Evolutionary conservation across 1,140 invertebrate species (phyloP), one percentile per base, ranked within the genome.

Genomic region (Protaetia brevitarsis): DNA sequence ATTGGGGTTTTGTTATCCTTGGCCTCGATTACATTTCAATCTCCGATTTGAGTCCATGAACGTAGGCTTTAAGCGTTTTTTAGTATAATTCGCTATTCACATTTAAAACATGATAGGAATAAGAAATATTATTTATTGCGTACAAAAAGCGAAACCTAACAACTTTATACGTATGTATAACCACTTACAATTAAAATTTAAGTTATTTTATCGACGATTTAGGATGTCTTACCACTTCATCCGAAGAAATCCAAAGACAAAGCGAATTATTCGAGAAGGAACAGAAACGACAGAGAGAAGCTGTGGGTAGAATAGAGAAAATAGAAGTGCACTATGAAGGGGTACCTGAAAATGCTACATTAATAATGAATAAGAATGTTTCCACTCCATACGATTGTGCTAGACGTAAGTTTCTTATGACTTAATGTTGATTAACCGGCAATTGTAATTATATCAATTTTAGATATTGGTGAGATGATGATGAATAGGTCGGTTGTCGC

Each of bases 361-460:
- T 98, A 30, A 76, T 92, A 11, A 97, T 99, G 95, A 98, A 99
- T 78, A 94, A 92, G 78, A 80, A 87, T 69, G 79, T 98, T 3
- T 98, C 96, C 0, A 98, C 96, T 1, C 96, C 96, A 1, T 89
- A 85, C 71, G 89, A 98, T 78, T 96, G 95, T 82, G 92, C 95
- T 1, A 89, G 86, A 83, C 96, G 91, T 94, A 84, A 85, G 85
- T 81, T 63, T 36, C 10, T 8, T 11, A 11, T 59, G 11, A 28
- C 21, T 11, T 34, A 23, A 26, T 23, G 0, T 66, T 66, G 31
- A 45, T 63, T 63, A 37, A 26, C 56, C 63, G 34, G 34, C 31
- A 51, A 6, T 19, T 2, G 37, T 11, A 10, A 4, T 62, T 29
- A 29, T n/a, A 67, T 67, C 66, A 64, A 68, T 79, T 83, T 8